Evolutionary conservation across 2,888 invertebrate genomes (phyloP).

Genomic region (Phortica magna): DNA sequence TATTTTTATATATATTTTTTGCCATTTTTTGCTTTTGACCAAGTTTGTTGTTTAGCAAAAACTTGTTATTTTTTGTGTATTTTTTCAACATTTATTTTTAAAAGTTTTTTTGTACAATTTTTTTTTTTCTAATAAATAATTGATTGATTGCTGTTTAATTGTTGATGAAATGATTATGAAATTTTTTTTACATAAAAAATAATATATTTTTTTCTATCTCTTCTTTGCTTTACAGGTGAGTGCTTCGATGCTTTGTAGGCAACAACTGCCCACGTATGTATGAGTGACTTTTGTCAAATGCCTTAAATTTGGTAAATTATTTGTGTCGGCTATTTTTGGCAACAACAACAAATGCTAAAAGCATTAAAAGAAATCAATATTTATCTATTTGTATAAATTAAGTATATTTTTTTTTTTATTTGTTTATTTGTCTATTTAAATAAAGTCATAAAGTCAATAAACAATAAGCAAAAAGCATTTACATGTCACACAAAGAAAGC

Average conservation of each 20-base stretch:
- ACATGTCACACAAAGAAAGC: neutral
- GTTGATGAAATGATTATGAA: neutral
- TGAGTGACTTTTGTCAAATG: no score
- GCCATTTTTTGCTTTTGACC: neutral
- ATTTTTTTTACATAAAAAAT: neutral
- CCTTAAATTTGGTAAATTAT: no score
- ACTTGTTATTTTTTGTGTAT: neutral
- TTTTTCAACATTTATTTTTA: neutral
- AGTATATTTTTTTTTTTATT: neutral
- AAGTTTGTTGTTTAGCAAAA: no score
- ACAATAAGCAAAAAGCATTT: constrained; percentile 14
- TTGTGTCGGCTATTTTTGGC: no score
- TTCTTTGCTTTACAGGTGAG: constrained; percentile 22
- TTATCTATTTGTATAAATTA: neutral
- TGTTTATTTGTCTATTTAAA: neutral
- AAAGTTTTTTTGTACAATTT: neutral
- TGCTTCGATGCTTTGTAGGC: neutral
- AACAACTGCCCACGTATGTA: constrained; percentile 1
- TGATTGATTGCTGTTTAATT: constrained; percentile 18
- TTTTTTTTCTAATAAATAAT: neutral
- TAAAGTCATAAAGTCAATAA: no score
- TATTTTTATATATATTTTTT: neutral
- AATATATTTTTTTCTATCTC: neutral
- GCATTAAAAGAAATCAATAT: no score
- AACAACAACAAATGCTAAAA: no score